Evolutionary conservation across 2,113 vertebrate species (phyloP), one percentile per base, ranked within the genome.

Genomic region (Scomber japonicus): DNA sequence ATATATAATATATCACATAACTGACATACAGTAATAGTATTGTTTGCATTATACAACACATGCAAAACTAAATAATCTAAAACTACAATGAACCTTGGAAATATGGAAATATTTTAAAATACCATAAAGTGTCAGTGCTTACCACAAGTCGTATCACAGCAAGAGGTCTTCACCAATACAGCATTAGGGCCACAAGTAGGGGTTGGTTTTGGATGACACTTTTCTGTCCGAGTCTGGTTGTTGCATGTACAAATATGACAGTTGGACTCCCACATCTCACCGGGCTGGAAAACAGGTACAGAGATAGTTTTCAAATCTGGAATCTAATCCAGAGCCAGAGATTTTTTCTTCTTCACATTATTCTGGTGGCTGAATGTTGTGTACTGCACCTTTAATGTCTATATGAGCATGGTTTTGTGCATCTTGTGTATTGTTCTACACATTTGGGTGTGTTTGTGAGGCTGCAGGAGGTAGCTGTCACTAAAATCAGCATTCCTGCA

Each of bases 191-290:
- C 7, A 77, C 94, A 95, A 16, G 1, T 0, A 2, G 82, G 83
- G 6, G 4, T 0, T 0, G 69, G 44, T 5, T 57, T 85, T 10
- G 1, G 69, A 54, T 0, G 2, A 74, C 95, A 95, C 50, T 92
- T 73, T 71, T 90, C 91, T 0, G 46, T 89, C 24, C 1, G 1
- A 16, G 93, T 95, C 70, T 82, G 82, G 16, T 79, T 88, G 80
- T 91, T 85, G 63, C 95, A 95, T 1, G 31, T 91, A 35, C 95
- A 95, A 3, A 45, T 8, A 48, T 92, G 5, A 70, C 95, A 95
- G 13, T 81, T 71, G 15, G 92, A 94, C 81, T 75, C 16, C 95
- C 94, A 95, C 13, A 68, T 69, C 19, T 94, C 93, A 17, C 95
- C 93, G 35, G 68, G 80, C 95, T 95, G 68, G 40, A 56, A 74